Percentiles rank a stretch among this genome's conserved stretches.
Conservation (phyloP, 2,888 invertebrate species). For the Helobdella robusta region DNA sequence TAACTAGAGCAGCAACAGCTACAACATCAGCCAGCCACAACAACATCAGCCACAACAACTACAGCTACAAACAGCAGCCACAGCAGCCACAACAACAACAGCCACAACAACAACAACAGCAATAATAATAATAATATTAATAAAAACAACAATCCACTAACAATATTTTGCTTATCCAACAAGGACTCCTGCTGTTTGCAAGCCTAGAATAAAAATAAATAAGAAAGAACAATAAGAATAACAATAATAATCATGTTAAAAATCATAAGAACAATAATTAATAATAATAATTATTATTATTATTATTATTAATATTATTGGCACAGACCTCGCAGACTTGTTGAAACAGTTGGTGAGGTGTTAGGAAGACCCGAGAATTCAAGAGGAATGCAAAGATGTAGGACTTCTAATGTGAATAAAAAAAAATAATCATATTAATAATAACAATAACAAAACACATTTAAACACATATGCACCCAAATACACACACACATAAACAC, state of each 20-base stretch:
- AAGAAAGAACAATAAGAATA: background rate
- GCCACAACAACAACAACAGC: no score
- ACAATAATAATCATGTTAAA: background rate
- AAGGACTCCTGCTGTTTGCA: no score
- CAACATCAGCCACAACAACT: no score
- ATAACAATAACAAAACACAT: background rate
- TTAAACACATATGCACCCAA: background rate
- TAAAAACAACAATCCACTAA: no score
- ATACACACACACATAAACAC: no score
- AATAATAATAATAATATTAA: no score
- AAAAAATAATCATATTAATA: background rate
- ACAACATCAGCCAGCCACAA: no score
- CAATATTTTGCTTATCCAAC: no score
- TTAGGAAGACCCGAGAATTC: slow-evolving; percentile 10
- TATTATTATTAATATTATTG: background rate
- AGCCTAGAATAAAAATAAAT: background rate
- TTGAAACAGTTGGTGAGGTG: slow-evolving; percentile 18
- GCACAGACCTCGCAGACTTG: slow-evolving; percentile 14
- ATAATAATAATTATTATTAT: background rate
- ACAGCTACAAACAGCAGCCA: no score
- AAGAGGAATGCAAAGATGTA: slow-evolving; percentile 20
- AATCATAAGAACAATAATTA: background rate
- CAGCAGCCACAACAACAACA: no score
- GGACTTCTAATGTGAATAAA: slow-evolving; percentile 5
- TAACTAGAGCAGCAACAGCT: no score